These are phyloP conservation scores for Teleogryllus occipitalis DNA, from an alignment of 1,140 invertebrate species.

Conservation along the genomic window DNA sequence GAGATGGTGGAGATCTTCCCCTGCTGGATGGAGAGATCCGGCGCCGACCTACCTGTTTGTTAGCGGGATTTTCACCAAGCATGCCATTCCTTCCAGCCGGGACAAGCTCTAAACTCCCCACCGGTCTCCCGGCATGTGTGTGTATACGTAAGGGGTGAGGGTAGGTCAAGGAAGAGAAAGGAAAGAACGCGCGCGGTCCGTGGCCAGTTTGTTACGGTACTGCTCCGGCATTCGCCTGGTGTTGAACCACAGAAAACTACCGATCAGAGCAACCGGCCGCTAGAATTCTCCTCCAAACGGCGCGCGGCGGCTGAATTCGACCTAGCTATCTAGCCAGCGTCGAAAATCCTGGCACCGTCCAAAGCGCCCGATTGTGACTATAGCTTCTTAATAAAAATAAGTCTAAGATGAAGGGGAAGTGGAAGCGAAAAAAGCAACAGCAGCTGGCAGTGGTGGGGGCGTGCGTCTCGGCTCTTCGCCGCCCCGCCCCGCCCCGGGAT, in stretches of 20 bases:
- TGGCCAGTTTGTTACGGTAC: neutral
- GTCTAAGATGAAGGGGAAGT: too few relatives aligned
- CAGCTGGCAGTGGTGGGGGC: too few relatives aligned
- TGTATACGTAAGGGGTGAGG: too few relatives aligned
- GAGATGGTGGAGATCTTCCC: too few relatives aligned
- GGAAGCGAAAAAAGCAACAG: too few relatives aligned
- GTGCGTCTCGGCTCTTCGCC: neutral
- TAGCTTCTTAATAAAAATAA: neutral
- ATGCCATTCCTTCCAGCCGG: too few relatives aligned
- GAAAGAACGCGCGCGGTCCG: neutral
- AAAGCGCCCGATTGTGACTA: neutral
- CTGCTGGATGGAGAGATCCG: too few relatives aligned
- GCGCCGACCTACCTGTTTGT: too few relatives aligned
- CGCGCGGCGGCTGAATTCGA: neutral
- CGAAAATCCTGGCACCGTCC: neutral
- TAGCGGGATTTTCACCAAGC: too few relatives aligned
- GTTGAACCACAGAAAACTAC: neutral
- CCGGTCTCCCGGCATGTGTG: too few relatives aligned
- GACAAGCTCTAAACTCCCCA: too few relatives aligned
- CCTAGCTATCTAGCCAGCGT: neutral
- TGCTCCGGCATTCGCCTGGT: neutral
- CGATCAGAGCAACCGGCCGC: neutral
- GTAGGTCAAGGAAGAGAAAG: too few relatives aligned
- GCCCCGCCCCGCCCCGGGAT: neutral
- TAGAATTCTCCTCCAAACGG: neutral